Percentiles rank a stretch among this genome's conserved stretches.
These are phyloP conservation scores for Maconellicoccus hirsutus DNA, from an alignment of 1,140 invertebrate species.

Conservation along the genomic window DNA sequence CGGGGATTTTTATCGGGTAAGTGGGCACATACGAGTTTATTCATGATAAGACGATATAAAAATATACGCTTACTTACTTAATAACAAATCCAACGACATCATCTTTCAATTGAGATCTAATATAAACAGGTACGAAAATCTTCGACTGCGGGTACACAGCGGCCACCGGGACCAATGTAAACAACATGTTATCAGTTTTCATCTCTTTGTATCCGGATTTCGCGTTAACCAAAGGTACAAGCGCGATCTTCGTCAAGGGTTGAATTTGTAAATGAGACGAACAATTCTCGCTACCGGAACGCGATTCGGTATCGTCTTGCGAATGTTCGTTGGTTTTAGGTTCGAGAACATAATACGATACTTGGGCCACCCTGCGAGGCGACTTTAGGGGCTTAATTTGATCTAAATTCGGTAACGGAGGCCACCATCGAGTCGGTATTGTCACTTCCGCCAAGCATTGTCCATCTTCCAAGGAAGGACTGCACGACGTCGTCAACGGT, in stretches of 20 bases:
- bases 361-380: conserved; percentile 55
- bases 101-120: conserved; percentile 45
- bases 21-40: too few relatives aligned
- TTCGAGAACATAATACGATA: conserved; percentile 72
- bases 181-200: conserved; percentile 60
- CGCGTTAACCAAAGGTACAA: conserved; percentile 58
- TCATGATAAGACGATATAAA: too few relatives aligned
- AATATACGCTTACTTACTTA: conserved; percentile 57
- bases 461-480: conserved; percentile 74
- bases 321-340: conserved; percentile 25
- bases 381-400: conserved; percentile 41
- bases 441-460: conserved; percentile 70
- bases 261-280: conserved; percentile 62
- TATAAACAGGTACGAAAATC: conserved; percentile 71
- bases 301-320: conserved; percentile 49
- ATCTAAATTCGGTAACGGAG: conserved; percentile 42
- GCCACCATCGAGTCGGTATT: conserved; percentile 80
- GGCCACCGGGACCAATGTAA: conserved; percentile 73
- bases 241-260: conserved; percentile 55
- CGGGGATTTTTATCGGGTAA: too few relatives aligned
- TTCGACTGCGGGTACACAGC: conserved; percentile 77
- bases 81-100: conserved; percentile 65
- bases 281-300: conserved; percentile 41
- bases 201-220: conserved; percentile 70
- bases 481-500: conserved; percentile 66